Evolutionary conservation across 92 coral and sea anemone genomes (phyloP).

Genomic region (Micromussa lordhowensis): DNA sequence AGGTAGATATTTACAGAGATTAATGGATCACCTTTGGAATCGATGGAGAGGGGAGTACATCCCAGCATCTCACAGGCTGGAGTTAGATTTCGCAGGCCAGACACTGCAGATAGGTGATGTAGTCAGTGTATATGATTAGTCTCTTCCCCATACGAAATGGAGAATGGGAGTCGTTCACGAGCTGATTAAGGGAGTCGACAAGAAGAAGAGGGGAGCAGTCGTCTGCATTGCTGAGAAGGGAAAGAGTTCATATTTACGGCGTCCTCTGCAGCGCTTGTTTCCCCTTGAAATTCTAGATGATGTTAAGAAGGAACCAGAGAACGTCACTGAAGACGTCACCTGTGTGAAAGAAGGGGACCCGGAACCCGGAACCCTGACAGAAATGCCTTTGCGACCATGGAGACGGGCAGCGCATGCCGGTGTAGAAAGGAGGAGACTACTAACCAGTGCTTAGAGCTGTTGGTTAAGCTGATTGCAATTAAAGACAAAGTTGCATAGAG

Average conservation of each 20-base stretch:
- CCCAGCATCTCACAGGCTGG: conserved; percentile 10
- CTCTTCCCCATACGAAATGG: background rate
- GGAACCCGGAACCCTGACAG: too few species aligned
- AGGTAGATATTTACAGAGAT: conserved; percentile 1
- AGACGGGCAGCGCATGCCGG: too few species aligned
- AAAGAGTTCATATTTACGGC: background rate
- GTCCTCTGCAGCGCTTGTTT: background rate
- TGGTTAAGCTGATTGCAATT: too few species aligned
- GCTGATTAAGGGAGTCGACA: background rate
- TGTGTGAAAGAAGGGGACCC: too few species aligned
- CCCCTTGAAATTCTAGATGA: background rate
- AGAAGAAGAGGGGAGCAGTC: background rate
- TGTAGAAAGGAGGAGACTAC: too few species aligned
- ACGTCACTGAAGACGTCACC: background rate
- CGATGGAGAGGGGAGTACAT: conserved; percentile 9
- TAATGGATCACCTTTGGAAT: too few species aligned
- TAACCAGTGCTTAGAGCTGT: too few species aligned
- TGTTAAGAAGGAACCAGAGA: background rate
- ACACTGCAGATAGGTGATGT: background rate
- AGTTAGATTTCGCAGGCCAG: too few species aligned
- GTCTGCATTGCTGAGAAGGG: background rate
- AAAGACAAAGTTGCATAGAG: too few species aligned
- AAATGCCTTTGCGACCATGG: too few species aligned
- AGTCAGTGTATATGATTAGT: conserved; percentile 5
- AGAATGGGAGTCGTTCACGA: conserved; percentile 1